Evolutionary conservation across 2,888 invertebrate species (phyloP), one percentile per base, ranked within the genome.

Genomic region (Acheta domesticus): DNA sequence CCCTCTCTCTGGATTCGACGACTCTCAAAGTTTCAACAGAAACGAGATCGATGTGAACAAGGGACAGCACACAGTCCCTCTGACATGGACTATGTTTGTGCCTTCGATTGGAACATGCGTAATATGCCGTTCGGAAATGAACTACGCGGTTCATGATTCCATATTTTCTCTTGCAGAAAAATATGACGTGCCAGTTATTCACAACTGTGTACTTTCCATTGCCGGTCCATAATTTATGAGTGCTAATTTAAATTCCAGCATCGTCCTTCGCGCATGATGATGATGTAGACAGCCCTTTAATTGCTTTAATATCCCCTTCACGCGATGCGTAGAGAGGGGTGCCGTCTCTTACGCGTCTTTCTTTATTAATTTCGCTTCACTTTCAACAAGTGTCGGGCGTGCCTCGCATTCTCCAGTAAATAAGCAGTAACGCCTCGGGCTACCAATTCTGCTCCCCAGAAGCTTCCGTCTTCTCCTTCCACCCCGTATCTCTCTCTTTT

Each of bases 291-390:
- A 62, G 16, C 16, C 4, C 62, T n/a, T 62, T 62, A 62, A 62
- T 62, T 62, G 62, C 62, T 62, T n/a, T 62, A 62, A 62, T 62
- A 62, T 19, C 62, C n/a, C n/a, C 36, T 36, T 36, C 36, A 5
- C 36, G 5, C 62, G n/a, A 62, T 12, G 62, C n/a, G 14, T 5
- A 12, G 16, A 62, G 62, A 62, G 62, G 62, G n/a, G 16, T 12
- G 62, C 62, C 62, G 62, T 14, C 62, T 19, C 62, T n/a, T 19
- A n/a, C n/a, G 16, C n/a, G 62, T 62, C 62, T 62, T 62, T 62
- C 62, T 62, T 62, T 62, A 62, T 62, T 62, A 62, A 62, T 62
- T 62, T 62, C 62, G 62, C 62, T n/a, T 62, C 62, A 62, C 62
- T 62, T 62, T 62, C 62, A 62, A 62, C 62, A 62, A 62, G 62